Conservation (phyloP, 2,888 invertebrate species). For the Bugula neritina region DNA sequence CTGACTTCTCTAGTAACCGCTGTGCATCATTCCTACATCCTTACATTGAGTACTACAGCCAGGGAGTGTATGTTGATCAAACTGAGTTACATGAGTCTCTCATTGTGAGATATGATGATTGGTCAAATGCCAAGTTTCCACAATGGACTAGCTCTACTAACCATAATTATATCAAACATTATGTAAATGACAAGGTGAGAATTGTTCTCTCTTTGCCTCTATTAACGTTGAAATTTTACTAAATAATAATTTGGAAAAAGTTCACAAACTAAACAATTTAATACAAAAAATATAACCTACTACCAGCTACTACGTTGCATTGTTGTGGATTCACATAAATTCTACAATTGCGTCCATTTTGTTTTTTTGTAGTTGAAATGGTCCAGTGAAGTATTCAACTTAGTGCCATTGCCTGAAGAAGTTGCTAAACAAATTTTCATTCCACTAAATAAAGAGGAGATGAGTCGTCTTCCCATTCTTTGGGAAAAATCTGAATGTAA, state of each 20-base stretch:
- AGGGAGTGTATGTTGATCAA: slow-evolving; percentile 14
- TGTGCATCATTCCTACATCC: slow-evolving; percentile 25
- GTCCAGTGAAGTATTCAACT: slow-evolving; percentile 17
- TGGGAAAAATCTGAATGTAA: slow-evolving; percentile 26
- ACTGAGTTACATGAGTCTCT: slow-evolving; percentile 23
- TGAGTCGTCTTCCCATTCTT: slow-evolving; percentile 7
- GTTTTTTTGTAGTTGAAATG: neutral
- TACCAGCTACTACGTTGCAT: too few relatives aligned
- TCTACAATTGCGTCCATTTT: too few relatives aligned
- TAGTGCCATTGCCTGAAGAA: neutral
- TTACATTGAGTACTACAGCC: slow-evolving; percentile 19
- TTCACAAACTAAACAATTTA: too few relatives aligned
- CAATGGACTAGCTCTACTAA: slow-evolving; percentile 25
- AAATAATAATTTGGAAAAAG: too few relatives aligned
- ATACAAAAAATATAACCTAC: too few relatives aligned
- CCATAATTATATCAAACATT: slow-evolving; percentile 23
- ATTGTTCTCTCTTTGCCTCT: too few relatives aligned
- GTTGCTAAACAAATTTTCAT: neutral
- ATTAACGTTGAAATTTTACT: neutral
- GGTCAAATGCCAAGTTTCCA: slow-evolving; percentile 24
- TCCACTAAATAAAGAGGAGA: slow-evolving; percentile 24
- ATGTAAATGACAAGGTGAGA: slow-evolving; percentile 21
- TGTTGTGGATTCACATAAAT: too few relatives aligned
- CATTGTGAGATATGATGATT: slow-evolving; percentile 26
- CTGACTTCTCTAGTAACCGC: slow-evolving; percentile 21